Evolutionary conservation across 2,888 invertebrate species (phyloP), one percentile per base, ranked within the genome.

Genomic region (Buathra laborator): DNA sequence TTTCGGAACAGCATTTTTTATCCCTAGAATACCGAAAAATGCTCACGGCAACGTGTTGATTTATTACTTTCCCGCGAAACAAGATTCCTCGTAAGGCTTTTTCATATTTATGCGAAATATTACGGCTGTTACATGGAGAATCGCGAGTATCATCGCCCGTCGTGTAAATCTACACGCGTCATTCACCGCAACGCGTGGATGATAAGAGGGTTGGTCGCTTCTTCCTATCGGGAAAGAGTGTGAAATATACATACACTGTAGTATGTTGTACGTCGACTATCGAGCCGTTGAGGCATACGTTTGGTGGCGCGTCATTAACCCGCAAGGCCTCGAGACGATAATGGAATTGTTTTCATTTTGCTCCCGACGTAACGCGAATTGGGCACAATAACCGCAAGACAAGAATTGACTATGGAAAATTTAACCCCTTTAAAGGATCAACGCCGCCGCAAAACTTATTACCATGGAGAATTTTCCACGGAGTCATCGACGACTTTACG

Each of bases 91-190:
- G 37, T 37, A 37, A 4, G 2, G 37, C 37, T 37, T 1, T 56
- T 10, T 24, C 56, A 19, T 10, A 10, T 12, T 12, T 2, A 0
- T 10, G 3, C 12, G 56, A 12, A 56, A 56, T 19, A 56, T 19
- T 19, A 19, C 7, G 24, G 19, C 56, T 10, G 56, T 9, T 56
- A 19, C 9, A 56, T 24, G 14, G n/a, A 37, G 43, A 59, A 46
- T 24, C 37, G 81, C 67, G 59, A 19, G 24, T 44, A 67, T 56
- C 12, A 46, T 51, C 48, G 75, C 12, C n/a, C 44, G 19, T 67
- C 19, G 53, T 78, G 67, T 77, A 68, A 74, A 74, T 53, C 51
- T 70, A 75, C 78, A 74, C 83, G 74, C 83, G 83, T 83, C 83
- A 83, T 83, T 79, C 83, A 74, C 62, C 79, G 79, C 78, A 74